These are phyloP conservation scores for Ardeotis arabs DNA, from an alignment of 2,113 vertebrate genomes.

Conservation along the genomic window DNA sequence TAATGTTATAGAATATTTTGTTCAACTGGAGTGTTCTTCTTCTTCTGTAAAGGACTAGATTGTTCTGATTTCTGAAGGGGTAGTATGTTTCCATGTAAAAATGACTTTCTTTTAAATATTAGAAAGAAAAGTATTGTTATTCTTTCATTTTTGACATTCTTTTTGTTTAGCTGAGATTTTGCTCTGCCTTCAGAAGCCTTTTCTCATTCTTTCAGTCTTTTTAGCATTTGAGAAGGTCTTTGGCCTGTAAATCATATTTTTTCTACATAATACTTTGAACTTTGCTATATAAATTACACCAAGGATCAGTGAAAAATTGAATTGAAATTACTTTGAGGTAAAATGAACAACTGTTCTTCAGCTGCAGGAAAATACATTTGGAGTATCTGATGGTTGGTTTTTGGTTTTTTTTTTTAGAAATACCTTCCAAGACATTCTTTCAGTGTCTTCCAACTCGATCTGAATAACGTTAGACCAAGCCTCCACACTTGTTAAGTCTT, in stretches of 20 bases:
- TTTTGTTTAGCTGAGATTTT: background rate
- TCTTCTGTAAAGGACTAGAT: background rate
- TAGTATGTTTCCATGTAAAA: background rate
- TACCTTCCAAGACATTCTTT: background rate
- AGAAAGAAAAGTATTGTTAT: background rate
- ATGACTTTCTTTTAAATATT: background rate
- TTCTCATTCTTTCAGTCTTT: background rate
- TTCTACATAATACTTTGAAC: background rate
- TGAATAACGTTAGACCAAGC: background rate
- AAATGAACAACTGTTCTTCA: background rate
- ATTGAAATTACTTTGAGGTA: background rate
- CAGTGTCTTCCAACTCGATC: background rate
- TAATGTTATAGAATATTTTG: background rate
- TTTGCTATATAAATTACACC: background rate
- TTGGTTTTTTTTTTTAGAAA: background rate
- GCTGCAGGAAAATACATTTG: background rate
- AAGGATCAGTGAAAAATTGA: background rate
- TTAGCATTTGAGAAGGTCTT: background rate
- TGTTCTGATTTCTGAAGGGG: background rate
- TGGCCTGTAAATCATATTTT: background rate
- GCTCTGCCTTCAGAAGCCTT: background rate
- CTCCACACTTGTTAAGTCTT: background rate
- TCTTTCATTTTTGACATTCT: background rate
- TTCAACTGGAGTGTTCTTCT: background rate
- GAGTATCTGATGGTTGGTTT: background rate